Base-by-base conservation (phyloP, 2,797 vertebrate species). In the Sebastes kiyomatsui region DNA sequence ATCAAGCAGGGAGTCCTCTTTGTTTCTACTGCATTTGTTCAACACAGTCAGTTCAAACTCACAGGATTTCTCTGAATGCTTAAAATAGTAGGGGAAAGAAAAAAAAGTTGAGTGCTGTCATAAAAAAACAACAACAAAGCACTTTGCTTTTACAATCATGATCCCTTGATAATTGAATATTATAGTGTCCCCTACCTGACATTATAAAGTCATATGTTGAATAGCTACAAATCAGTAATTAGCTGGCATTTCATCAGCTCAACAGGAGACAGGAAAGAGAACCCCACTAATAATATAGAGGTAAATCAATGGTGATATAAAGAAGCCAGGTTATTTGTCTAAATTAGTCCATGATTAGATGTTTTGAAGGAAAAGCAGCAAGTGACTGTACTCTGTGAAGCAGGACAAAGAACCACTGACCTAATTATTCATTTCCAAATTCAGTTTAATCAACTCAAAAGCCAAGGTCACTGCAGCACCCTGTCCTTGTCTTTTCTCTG, bases 391-490 rank as follows among this genome's bases (percentile, higher is more conserved):
- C 35, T 67, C 38, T 55, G 30, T 69, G 38, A 25, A 81, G 7
- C 28, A 59, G 22, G 27, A 72, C 22, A 18, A 65, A 33, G 46
- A 42, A 73, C 58, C 22, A 22, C 3, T 60, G 62, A 77, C 66
- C 69, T 75, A 38, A 75, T 72, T 72, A 67, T 65, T 65, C 0
- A 49, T 80, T 64, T 77, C 22, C 18, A 65, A 28, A 72, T 75
- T 79, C 14, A 49, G 25, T 70, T 52, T n/a, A 72, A 65, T 68
- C 23, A 18, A 54, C 22, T 46, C 33, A 46, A 32, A 46, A 73
- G 32, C 4, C 14, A 61, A 60, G 20, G 66, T 74, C 20, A 42
- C 27, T 32, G 30, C 67, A 60, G 42, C 35, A 18, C 67, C 20
- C 28, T 16, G 59, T 20, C 16, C 38, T 69, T 11, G 4, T 72